Evolutionary conservation across 1,140 invertebrate species (phyloP).

Genomic region (Neodiprion fabricii): DNA sequence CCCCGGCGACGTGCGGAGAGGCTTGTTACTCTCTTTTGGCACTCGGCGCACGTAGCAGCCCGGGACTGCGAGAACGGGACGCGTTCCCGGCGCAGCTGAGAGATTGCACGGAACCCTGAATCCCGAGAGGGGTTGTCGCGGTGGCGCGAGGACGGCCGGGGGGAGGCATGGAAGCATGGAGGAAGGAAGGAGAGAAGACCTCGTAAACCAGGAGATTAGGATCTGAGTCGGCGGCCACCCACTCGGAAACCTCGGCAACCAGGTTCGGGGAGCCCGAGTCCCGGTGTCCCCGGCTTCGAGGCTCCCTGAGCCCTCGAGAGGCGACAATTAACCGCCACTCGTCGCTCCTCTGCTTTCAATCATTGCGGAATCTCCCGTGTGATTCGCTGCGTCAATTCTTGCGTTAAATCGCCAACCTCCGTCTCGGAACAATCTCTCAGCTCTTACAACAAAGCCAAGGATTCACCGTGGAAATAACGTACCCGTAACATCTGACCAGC

Average conservation of each 20-base stretch:
- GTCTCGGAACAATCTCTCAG: too few relatives aligned
- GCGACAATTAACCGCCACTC: constrained; percentile 54
- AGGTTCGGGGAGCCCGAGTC: neutral
- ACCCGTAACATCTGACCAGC: too few relatives aligned
- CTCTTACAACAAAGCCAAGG: too few relatives aligned
- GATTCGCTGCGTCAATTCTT: too few relatives aligned
- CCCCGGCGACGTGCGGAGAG: neutral
- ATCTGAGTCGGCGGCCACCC: constrained; percentile 55
- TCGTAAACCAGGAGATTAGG: constrained; percentile 55
- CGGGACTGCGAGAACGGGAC: neutral
- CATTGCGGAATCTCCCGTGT: neutral
- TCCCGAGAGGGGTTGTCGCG: neutral
- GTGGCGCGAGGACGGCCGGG: neutral
- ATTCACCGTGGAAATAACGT: too few relatives aligned
- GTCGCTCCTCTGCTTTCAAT: constrained; percentile 24
- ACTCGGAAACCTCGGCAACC: constrained; percentile 37
- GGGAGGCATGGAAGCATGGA: constrained; percentile 1
- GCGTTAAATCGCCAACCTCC: too few relatives aligned
- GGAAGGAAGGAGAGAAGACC: constrained; percentile 33
- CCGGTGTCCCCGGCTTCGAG: constrained; percentile 3
- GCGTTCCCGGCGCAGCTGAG: neutral
- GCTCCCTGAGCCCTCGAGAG: constrained; percentile 29
- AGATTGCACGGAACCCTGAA: neutral
- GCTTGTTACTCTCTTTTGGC: constrained; percentile 24
- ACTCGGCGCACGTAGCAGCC: constrained; percentile 28